Conservation (phyloP, 2,888 invertebrate species). For the Lasius fuliginosus region DNA sequence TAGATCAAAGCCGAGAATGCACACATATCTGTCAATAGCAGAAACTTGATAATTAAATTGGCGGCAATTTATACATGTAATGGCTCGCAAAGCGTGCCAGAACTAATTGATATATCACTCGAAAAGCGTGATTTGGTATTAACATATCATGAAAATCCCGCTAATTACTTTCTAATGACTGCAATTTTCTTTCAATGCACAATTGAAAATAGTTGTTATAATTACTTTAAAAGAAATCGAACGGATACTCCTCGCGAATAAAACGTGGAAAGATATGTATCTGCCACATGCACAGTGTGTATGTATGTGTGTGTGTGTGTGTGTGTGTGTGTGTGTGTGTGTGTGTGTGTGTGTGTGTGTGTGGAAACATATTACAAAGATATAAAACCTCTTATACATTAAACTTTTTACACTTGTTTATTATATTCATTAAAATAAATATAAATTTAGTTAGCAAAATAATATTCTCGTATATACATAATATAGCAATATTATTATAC, state of each 20-base stretch:
- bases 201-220: neutral
- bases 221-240: slow-evolving; percentile 14
- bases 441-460: neutral
- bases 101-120: slow-evolving; percentile 32
- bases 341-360: too few species aligned
- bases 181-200: slow-evolving; percentile 16
- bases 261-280: neutral
- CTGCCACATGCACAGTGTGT: too few species aligned
- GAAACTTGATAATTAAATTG: slow-evolving; percentile 52
- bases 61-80: slow-evolving; percentile 51
- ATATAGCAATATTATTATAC: neutral
- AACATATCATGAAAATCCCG: slow-evolving; percentile 11
- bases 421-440: neutral
- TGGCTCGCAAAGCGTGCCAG: neutral
- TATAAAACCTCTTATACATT: neutral
- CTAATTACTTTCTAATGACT: slow-evolving; percentile 42
- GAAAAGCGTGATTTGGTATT: slow-evolving; percentile 29
- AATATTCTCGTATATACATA: neutral
- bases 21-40: slow-evolving; percentile 36
- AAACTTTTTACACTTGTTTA: neutral
- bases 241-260: neutral
- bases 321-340: too few species aligned
- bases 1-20: slow-evolving; percentile 42
- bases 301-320: too few species aligned
- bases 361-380: neutral